phyloP scores from a whole-genome alignment of 1,140 invertebrate genomes.

The Armadillidium nasatum region DNA sequence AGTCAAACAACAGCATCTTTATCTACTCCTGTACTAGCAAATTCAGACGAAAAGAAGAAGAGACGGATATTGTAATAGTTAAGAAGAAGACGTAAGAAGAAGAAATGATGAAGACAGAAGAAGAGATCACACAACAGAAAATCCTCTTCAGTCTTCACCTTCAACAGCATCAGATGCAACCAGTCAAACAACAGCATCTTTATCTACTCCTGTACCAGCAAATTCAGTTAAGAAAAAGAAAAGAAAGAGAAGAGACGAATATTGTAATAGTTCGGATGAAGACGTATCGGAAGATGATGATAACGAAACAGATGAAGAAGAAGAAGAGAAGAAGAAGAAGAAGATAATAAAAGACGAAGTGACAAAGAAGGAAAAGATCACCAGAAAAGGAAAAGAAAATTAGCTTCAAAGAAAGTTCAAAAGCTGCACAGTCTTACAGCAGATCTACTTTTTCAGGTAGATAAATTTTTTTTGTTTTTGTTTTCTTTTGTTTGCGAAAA shows the following conservation, averaged over 20 bases:
- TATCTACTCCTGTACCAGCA: not conserved
- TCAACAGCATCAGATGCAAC: not conserved
- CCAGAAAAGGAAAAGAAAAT: constrained; percentile 14
- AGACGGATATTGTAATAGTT: not conserved
- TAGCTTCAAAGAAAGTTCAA: constrained; percentile 1
- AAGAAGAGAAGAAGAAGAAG: constrained; percentile 19
- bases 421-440: constrained; percentile 22
- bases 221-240: not conserved
- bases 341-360: constrained; percentile 20
- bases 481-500: no score
- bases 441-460: constrained; percentile 23
- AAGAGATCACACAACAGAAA: no score
- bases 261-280: not conserved
- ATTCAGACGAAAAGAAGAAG: not conserved
- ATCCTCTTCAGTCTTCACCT: constrained; percentile 9
- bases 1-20: not conserved
- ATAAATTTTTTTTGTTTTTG: no score
- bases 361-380: constrained; percentile 26
- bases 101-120: constrained; percentile 11
- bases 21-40: not conserved
- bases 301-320: constrained; percentile 17
- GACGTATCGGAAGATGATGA: not conserved
- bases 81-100: constrained; percentile 10
- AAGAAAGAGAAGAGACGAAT: not conserved
- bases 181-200: not conserved